Conservation (phyloP, 2,797 vertebrate genomes). For the Dicrostonyx torquatus region DNA sequence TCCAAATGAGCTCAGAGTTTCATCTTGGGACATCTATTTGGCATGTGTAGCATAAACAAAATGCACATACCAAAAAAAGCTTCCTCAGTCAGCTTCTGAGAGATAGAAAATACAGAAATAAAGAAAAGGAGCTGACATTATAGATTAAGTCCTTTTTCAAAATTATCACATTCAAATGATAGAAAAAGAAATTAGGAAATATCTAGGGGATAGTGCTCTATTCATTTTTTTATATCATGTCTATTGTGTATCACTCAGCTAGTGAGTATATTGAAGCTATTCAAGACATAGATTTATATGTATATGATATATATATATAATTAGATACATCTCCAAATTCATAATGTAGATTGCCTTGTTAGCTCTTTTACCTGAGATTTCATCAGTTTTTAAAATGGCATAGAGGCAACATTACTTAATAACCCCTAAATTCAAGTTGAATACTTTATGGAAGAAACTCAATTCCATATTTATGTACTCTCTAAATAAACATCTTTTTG, state of each 20-base stretch:
- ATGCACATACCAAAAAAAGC: constrained; percentile 53
- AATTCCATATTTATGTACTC: constrained; percentile 5
- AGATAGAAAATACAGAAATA: constrained; percentile 49
- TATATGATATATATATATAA: neutral
- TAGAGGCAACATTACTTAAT: constrained; percentile 19
- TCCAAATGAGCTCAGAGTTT: constrained; percentile 70
- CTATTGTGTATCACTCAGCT: constrained; percentile 33
- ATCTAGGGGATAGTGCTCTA: constrained; percentile 2
- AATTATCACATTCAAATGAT: constrained; percentile 47
- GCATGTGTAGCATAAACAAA: constrained; percentile 72
- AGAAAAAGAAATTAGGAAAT: constrained; percentile 34
- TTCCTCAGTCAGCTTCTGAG: constrained; percentile 33
- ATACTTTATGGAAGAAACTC: constrained; percentile 4
- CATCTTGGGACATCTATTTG: constrained; percentile 71
- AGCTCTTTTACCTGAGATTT: constrained; percentile 53
- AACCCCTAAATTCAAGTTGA: constrained; percentile 2
- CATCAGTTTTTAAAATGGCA: neutral
- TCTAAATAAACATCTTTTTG: constrained; percentile 48
- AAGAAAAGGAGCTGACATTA: constrained; percentile 29
- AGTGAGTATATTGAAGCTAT: constrained; percentile 52
- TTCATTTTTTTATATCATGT: constrained; percentile 52
- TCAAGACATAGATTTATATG: neutral
- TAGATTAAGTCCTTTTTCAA: constrained; percentile 48
- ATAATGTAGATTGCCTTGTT: neutral
- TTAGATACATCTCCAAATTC: constrained; percentile 20